Base-by-base conservation (phyloP, 2,113 vertebrate genomes). In the Poicephalus meyeri region DNA sequence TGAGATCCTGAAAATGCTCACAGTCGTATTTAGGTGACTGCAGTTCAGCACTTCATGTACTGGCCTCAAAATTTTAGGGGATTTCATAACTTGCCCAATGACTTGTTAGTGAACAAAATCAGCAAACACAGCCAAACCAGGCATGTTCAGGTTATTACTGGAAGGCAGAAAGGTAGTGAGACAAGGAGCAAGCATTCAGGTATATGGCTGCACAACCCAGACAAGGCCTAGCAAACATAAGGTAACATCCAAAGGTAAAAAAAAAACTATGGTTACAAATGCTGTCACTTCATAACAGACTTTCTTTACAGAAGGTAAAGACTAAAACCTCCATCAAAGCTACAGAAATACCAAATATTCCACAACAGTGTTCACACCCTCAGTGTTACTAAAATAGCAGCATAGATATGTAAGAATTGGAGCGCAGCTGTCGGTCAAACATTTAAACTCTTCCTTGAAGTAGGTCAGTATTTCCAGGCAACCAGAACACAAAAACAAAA, bases 381-480 rank as follows among this genome's bases (percentile, higher is more conserved):
- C 31, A 6, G 14, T 47, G 42, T 68, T 88, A 63, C 86, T 25
- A 14, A 2, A 77, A 71, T 16, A 83, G 49, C 35, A 89, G 61
- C 50, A 64, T 13, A 70, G 41, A 88, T 46, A 65, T 6, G 3
- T 9, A 42, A 60, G 41, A 93, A 78, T 29, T n/a, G 47, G 49
- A 88, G 28, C n/a, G 72, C 47, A 94, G 37, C 11, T 90, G 33
- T 80, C 71, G 74, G 47, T 78, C 90, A 90, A 84, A 74, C 2
- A 52, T 71, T 71, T 88, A 88, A 91, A 90, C 35, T 88, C 61
- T 86, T 96, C 64, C 64, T 86, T 93, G 91, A 94, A 93, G 77
- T 69, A 87, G 74, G 68, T 86, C 72, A 60, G 66, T 79, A 95
- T 79, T 93, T 95, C 94, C 86, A 96, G 79, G 93, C 90, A 97